Evolutionary conservation across 2,113 vertebrate genomes (phyloP), one percentile per base, ranked within the genome.

Genomic region (Sylvia atricapilla): DNA sequence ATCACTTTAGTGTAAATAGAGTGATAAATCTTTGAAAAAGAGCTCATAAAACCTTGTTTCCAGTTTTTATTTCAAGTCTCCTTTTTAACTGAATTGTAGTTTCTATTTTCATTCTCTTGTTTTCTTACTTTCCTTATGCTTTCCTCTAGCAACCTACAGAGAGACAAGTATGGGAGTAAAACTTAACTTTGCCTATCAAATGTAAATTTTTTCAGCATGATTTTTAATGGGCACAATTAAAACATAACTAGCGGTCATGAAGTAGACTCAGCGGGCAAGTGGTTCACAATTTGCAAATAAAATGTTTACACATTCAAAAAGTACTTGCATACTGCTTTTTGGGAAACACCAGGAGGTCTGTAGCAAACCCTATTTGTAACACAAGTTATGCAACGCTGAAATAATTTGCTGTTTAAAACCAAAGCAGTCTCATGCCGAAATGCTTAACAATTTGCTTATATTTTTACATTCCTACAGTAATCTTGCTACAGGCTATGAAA

Each of bases 161-260:
- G 99, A 99, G 99, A 99, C 99, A 99, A 99, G 99, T 99, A 99
- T 99, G 99, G 99, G 98, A 99, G 99, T 99, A 98, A 99, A 99
- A 99, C 99, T 99, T 99, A 99, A 99, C 99, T 99, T 99, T 99
- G 99, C 99, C 99, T 99, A 99, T 99, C 99, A 99, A 99, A 99
- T 99, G 99, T 99, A 99, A 99, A 99, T 99, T 99, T 99, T 99
- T 99, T 99, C 99, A 99, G 99, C 99, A 99, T 99, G 99, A 98
- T 99, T 99, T 98, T 98, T 99, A 98, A 98, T 96, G 98, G 98
- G 98, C 98, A 99, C 98, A 98, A 98, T 99, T 98, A 98, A 98
- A 99, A 98, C 97, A 99, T 99, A 98, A 98, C 97, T 99, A 98
- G 98, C 98, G 97, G 97, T 98, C 99, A 99, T 99, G 98, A 98